Base-by-base conservation (phyloP, 2,113 vertebrate species). In the Sylvicapra grimmia region DNA sequence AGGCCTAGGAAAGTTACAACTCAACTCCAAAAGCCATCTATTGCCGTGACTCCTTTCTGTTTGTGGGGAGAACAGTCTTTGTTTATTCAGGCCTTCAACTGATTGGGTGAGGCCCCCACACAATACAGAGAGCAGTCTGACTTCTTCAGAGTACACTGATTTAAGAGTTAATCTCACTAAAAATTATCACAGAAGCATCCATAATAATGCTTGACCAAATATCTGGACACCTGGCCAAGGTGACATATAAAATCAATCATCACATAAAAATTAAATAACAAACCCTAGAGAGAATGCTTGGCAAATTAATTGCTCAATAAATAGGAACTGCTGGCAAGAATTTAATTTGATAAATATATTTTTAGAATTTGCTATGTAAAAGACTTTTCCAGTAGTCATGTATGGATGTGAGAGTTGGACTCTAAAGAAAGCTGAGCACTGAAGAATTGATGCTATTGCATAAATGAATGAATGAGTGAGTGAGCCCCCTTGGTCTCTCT, bases 21-120 rank as follows among this genome's bases (percentile, higher is more conserved):
- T 51, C 0, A 0, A 7, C 40, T 29, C 13, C 56, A 75, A 49
- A 65, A 58, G 40, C 40, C 18, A 1, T 2, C 36, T 10, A 4
- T 13, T 21, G 68, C 1, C 16, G 18, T 3, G 58, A 21, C 31
- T 18, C 14, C 59, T 31, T 87, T 54, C 82, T 44, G 21, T 31
- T 88, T 11, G 0, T 44, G 16, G 44, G 9, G 23, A 47, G 31
- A n/a, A 25, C 79, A 27, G 7, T 36, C 53, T 86, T 68, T 33
- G 13, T 63, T 25, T 18, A 29, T 47, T 49, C 15, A 7, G 33
- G 36, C 21, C 49, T 63, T 79, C 13, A 25, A 8, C 56, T 80
- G 58, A 29, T 40, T n/a, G 9, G 33, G 31, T 51, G 59, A 77
- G 7, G 15, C n/a, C 65, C 19, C 14, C 80, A 15, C 44, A 54